Conservation (phyloP, 2,888 invertebrate species). For the Daptonema setosum region DNA sequence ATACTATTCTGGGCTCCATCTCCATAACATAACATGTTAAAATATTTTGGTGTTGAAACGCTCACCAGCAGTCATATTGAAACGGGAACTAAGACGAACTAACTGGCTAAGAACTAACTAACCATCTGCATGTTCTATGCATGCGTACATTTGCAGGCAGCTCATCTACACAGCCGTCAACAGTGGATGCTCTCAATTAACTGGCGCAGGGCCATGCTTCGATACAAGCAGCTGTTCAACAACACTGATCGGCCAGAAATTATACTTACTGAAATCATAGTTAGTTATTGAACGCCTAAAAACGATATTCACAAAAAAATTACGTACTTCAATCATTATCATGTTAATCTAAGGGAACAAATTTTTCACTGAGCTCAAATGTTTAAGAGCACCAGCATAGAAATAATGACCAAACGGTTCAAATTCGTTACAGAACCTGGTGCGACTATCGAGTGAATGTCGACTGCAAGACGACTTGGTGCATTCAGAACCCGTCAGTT, state of each 20-base stretch:
- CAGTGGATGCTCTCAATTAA: conserved; percentile 58
- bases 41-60: no score
- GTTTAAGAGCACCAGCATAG: no score
- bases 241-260: conserved; percentile 47
- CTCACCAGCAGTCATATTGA: no score
- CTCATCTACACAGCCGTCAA: conserved; percentile 54
- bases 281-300: conserved; percentile 25
- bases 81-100: no score
- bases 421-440: conserved; percentile 41
- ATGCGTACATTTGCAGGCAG: conserved; percentile 52
- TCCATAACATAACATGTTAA: no score
- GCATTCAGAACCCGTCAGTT: conserved; percentile 47
- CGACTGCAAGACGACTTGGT: conserved; percentile 55
- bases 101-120: no score
- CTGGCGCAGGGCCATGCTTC: conserved; percentile 56
- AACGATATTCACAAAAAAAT: no score
- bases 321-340: no score
- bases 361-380: no score
- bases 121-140: no score
- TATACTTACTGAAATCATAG: conserved; percentile 52
- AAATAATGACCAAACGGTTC: background rate
- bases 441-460: conserved; percentile 49
- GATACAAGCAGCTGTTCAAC: conserved; percentile 47
- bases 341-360: no score
- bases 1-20: no score